These are phyloP conservation scores for Lagodon rhomboides DNA, from an alignment of 2,797 vertebrate genomes.

Conservation along the genomic window DNA sequence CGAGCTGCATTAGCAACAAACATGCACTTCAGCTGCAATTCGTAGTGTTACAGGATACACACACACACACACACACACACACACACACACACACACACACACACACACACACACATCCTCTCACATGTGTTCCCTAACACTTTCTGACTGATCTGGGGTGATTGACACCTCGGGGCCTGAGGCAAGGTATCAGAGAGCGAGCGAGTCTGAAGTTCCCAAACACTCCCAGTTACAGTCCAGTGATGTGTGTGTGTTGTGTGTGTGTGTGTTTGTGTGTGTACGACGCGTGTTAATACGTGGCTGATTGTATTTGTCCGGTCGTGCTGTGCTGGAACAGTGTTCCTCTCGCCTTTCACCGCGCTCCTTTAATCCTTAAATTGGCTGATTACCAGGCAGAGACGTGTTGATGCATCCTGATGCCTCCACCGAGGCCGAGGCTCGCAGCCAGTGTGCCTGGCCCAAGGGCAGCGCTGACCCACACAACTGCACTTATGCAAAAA, in stretches of 20 bases:
- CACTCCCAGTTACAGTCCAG: conserved; percentile 32
- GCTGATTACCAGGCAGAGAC: conserved; percentile 51
- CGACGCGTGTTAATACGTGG: conserved; percentile 28
- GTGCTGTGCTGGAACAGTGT: conserved; percentile 51
- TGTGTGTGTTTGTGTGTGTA: neutral
- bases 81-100: conserved; percentile 50
- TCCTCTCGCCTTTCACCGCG: conserved; percentile 51
- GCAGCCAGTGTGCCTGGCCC: conserved; percentile 37
- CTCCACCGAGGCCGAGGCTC: neutral
- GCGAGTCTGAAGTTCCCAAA: conserved; percentile 38
- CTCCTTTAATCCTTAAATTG: conserved; percentile 60
- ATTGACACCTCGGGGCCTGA: conserved; percentile 10
- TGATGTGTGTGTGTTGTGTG: conserved; percentile 8
- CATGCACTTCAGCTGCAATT: conserved; percentile 18
- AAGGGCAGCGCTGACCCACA: conserved; percentile 43
- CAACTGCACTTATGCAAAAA: neutral
- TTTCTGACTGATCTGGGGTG: conserved; percentile 19
- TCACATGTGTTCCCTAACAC: neutral
- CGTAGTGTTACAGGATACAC: conserved; percentile 71
- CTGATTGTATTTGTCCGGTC: conserved; percentile 67
- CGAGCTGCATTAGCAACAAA: conserved; percentile 58
- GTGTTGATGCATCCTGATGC: conserved; percentile 47
- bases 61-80: conserved; percentile 33
- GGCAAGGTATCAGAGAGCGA: conserved; percentile 26
- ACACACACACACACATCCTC: neutral